These are phyloP conservation scores for Alectura lathami DNA, from an alignment of 2,113 vertebrate genomes.

Conservation along the genomic window DNA sequence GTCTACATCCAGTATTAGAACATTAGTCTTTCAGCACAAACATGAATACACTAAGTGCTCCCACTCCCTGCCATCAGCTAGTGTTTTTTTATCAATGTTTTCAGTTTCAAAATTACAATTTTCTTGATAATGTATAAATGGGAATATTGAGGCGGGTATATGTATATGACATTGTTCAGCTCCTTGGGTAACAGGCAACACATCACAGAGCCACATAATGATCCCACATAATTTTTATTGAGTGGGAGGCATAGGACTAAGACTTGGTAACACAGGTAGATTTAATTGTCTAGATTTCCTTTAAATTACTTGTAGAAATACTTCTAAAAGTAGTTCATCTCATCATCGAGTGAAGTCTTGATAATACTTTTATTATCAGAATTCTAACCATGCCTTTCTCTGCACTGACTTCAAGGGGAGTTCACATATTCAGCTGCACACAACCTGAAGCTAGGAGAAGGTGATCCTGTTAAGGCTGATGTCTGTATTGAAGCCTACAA, in stretches of 20 bases:
- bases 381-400: not conserved
- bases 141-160: not conserved
- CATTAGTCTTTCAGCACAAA: not conserved
- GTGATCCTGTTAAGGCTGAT: not conserved
- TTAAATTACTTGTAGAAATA: not conserved
- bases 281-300: not conserved
- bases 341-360: not conserved
- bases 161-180: not conserved
- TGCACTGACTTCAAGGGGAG: no score
- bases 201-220: not conserved
- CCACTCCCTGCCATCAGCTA: not conserved
- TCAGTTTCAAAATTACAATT: not conserved
- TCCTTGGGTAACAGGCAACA: not conserved
- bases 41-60: fast-evolving
- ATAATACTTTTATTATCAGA: not conserved
- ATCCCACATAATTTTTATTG: not conserved
- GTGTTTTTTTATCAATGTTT: not conserved
- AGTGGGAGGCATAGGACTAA: not conserved
- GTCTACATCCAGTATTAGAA: not conserved
- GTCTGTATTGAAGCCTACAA: not conserved
- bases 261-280: not conserved
- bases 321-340: not conserved
- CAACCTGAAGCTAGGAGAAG: not conserved
- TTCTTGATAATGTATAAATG: not conserved
- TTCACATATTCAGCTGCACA: not conserved